Evolutionary conservation across 2,888 invertebrate genomes (phyloP), one percentile per base, ranked within the genome.

Genomic region (Sussaba pulchella): DNA sequence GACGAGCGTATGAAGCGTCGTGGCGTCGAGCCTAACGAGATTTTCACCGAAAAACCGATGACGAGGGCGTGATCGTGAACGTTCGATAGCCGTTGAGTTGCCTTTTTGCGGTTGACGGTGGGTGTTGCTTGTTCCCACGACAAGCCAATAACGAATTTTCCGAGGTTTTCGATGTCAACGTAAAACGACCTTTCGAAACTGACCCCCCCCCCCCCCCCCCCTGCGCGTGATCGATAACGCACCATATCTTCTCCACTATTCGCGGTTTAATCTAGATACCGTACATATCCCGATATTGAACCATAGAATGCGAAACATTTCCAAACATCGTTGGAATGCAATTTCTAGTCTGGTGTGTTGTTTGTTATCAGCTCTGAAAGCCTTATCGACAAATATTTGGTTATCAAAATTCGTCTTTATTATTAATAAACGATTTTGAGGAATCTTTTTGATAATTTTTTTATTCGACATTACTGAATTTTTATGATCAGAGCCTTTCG

Each of bases 71-170:
- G n/a, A n/a, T n/a, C n/a, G n/a, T n/a, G n/a, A 45, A 54, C 54
- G 2, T 17, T 10, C 31, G 57, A 17, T 19, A 12, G n/a, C 24
- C 21, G 12, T 47, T 21, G 50, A 50, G 21, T 24, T 21, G 36
- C 5, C 21, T 21, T 6, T 21, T 67, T 50, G 50, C 36, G 50
- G 66, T 19, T 24, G n/a, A 24, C 54, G 69, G 41, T 41, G 14
- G 24, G 2, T 69, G 66, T 21, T 12, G 8, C 19, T n/a, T n/a
- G 67, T 31, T 19, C 63, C 39, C 39, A 39, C 64, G 43, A 64
- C 45, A 74, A 66, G 74, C 74, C 74, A 74, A 74, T 74, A 74
- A 74, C 43, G 73, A 73, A 74, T 67, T 75, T 69, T 21, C 47
- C 36, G 59, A 75, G 47, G 59, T 59, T 74, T 67, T 24, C 39